Conservation (phyloP, 2,888 invertebrate genomes). For the Pachycephus smyrnensis region DNA sequence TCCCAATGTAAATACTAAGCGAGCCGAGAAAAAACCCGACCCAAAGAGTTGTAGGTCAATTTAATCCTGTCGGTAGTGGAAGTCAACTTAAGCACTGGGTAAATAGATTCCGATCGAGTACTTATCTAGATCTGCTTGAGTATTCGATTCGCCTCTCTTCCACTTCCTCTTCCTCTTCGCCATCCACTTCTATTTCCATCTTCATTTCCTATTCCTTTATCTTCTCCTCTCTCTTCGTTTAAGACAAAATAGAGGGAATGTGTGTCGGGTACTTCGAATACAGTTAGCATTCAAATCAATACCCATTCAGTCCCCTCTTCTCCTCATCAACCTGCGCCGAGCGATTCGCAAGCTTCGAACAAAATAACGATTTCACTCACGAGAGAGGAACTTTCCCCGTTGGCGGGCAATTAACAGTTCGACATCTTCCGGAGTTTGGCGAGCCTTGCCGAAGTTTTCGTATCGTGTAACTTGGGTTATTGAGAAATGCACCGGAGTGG, state of each 20-base stretch:
- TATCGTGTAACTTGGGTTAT: not conserved
- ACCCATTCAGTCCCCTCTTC: slow-evolving; percentile 30
- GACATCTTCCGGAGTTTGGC: not conserved
- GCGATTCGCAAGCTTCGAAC: not conserved
- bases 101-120: slow-evolving; percentile 54
- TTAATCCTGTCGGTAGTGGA: slow-evolving; percentile 51
- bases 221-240: not conserved
- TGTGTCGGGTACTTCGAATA: not conserved
- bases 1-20: not conserved
- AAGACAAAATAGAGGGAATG: slow-evolving; percentile 24
- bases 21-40: not conserved
- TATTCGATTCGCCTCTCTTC: slow-evolving; percentile 34
- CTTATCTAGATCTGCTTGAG: slow-evolving; percentile 43
- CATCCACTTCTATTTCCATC: not conserved
- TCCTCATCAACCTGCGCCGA: not conserved
- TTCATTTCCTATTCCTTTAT: slow-evolving; percentile 12
- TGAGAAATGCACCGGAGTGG: not conserved
- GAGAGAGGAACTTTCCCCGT: not conserved
- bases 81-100: slow-evolving; percentile 51
- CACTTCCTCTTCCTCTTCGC: slow-evolving; percentile 16
- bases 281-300: slow-evolving; percentile 44
- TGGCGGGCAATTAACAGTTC: not conserved
- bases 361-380: not conserved
- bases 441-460: not conserved
- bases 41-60: slow-evolving; percentile 46